These are phyloP conservation scores for Aphelinus atriplicis DNA, from an alignment of 1,140 invertebrate genomes.

Conservation along the genomic window DNA sequence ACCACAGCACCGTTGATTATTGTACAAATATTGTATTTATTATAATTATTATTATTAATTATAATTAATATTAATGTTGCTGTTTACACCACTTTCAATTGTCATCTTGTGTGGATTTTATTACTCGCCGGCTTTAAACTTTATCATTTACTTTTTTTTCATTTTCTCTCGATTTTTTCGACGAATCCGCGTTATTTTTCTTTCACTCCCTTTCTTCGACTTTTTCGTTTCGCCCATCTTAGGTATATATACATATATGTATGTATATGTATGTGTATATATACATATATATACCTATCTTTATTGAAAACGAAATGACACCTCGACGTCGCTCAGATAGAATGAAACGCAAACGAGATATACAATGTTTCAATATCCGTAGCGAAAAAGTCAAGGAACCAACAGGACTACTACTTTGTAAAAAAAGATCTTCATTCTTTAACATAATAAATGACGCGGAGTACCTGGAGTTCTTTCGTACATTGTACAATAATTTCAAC, in stretches of 20 bases:
- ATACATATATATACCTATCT: constrained; percentile 46
- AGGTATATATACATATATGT: too few species aligned
- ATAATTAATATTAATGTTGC: constrained; percentile 64
- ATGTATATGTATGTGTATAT: too few species aligned
- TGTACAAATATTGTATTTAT: constrained; percentile 67
- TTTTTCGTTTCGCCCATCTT: constrained; percentile 43
- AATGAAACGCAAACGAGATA: constrained; percentile 37
- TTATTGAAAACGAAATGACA: constrained; percentile 44
- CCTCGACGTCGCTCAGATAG: constrained; percentile 45
- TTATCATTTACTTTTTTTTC: constrained; percentile 34
- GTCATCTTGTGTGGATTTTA: constrained; percentile 49
- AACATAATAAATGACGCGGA: constrained; percentile 26
- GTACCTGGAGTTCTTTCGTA: constrained; percentile 21
- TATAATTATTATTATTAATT: constrained; percentile 65
- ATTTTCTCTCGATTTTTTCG: constrained; percentile 40
- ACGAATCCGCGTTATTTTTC: constrained; percentile 36
- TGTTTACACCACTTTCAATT: constrained; percentile 60
- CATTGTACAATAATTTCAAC: constrained; percentile 33
- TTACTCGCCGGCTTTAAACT: constrained; percentile 41
- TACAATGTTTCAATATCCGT: constrained; percentile 34
- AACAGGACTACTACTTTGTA: constrained; percentile 10
- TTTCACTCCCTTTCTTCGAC: constrained; percentile 37
- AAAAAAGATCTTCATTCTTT: constrained; percentile 23
- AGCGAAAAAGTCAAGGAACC: constrained; percentile 37
- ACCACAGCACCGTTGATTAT: constrained; percentile 63